A percentile compares a stretch with the other conserved stretches of the same genome.
phyloP scores from a whole-genome alignment of 2,113 vertebrate species.

The Pygoscelis adeliae region DNA sequence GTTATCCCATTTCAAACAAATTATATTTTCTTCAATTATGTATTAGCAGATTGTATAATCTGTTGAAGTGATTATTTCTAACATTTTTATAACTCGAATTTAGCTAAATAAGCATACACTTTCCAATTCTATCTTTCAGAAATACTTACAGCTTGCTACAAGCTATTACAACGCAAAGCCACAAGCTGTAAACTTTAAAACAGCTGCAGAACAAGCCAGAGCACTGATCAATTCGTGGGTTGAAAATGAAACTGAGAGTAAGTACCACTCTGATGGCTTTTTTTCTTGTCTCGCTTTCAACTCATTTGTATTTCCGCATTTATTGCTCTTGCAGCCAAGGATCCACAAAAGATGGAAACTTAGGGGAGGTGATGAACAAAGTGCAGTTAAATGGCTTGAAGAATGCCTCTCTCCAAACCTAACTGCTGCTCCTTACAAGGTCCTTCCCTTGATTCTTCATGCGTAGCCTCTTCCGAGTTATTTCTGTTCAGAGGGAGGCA shows the following conservation, averaged over 20 bases:
- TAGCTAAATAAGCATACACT: neutral
- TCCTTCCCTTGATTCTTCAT: neutral
- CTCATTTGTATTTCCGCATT: neutral
- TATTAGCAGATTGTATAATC: neutral
- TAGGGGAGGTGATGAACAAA: neutral
- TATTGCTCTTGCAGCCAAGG: neutral
- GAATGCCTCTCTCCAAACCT: neutral
- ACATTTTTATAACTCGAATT: neutral
- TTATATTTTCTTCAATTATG: neutral
- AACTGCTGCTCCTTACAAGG: neutral
- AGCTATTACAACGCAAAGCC: constrained; percentile 68
- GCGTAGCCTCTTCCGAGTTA: neutral
- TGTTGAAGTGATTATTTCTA: neutral
- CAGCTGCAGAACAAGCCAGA: constrained; percentile 56
- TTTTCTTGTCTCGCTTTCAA: neutral
- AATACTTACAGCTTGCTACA: constrained; percentile 59
- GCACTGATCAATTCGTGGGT: constrained; percentile 73
- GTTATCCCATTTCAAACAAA: neutral
- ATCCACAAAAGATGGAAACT: neutral
- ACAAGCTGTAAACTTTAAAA: constrained; percentile 69
- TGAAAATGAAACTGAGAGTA: constrained; percentile 72
- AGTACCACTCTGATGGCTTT: neutral
- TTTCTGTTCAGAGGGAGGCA: neutral
- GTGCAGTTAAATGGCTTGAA: neutral
- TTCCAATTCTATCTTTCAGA: constrained; percentile 57